Percentiles rank a stretch among this genome's conserved stretches.
phyloP scores from a whole-genome alignment of 2,888 invertebrate genomes.

The Scrobipalpa atriplicella region DNA sequence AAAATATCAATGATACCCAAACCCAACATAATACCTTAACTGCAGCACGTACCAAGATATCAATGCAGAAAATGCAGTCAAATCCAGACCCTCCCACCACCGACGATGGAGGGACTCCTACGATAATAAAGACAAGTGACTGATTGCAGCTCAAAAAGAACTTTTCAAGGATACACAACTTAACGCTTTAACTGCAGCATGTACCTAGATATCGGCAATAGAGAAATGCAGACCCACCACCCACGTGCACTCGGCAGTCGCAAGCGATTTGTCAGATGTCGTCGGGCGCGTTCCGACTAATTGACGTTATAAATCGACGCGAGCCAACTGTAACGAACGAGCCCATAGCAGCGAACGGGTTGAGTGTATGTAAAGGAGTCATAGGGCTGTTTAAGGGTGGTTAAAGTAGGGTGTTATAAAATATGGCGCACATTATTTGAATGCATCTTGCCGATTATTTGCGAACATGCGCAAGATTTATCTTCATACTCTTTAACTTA shows the following conservation, averaged over 20 bases:
- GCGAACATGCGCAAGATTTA: too few species aligned
- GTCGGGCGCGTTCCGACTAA: constrained; percentile 70
- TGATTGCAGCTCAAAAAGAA: background rate
- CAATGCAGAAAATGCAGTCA: too few species aligned
- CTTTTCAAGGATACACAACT: background rate
- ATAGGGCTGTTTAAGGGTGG: background rate
- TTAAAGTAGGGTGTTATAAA: constrained; percentile 2
- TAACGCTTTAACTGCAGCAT: background rate
- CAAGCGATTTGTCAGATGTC: constrained; percentile 73
- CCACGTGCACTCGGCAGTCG: constrained; percentile 64
- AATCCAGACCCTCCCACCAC: too few species aligned
- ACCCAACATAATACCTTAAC: too few species aligned
- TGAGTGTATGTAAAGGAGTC: constrained; percentile 39
- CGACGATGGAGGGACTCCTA: too few species aligned
- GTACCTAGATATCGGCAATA: constrained; percentile 24
- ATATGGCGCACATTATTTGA: background rate
- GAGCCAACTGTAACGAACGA: constrained; percentile 61
- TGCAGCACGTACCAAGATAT: too few species aligned
- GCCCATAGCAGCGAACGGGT: constrained; percentile 35
- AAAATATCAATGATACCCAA: too few species aligned
- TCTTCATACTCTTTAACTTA: too few species aligned
- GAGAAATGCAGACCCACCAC: constrained; percentile 54
- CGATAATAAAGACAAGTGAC: too few species aligned
- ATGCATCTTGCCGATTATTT: too few species aligned
- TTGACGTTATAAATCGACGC: constrained; percentile 77